Percentiles rank a stretch among this genome's conserved stretches.
Conservation (phyloP, 37 sponge, comb jelly and placozoan species). For the Dysidea cf. avara region DNA sequence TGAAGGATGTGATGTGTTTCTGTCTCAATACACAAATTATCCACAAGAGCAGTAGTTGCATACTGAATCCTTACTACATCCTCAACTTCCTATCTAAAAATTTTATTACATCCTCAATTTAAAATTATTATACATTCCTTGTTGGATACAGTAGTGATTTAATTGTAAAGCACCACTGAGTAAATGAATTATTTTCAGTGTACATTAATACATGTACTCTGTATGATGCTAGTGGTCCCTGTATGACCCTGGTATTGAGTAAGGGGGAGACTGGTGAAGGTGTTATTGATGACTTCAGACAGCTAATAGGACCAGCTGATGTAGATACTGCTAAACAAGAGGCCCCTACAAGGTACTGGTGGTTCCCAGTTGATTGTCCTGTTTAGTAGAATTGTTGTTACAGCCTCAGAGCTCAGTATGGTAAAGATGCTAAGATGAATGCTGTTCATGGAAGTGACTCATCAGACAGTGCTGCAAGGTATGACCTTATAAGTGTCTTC, state of each 20-base stretch:
- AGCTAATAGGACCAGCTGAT: constrained; percentile 86
- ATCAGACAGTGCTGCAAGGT: constrained; percentile 83
- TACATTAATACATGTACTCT: not conserved
- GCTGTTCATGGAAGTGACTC: constrained; percentile 94
- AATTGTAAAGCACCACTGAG: not conserved
- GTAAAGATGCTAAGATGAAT: constrained; percentile 80
- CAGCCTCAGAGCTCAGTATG: constrained; percentile 89
- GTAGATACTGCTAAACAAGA: constrained; percentile 84
- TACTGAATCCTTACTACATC: no score
- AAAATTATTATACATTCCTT: not conserved
- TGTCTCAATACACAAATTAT: no score
- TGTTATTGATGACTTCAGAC: constrained; percentile 69
- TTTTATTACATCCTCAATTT: no score
- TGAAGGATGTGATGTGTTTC: no score
- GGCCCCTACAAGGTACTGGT: constrained; percentile 74
- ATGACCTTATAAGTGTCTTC: not conserved
- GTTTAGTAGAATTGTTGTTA: not conserved
- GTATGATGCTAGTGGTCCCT: constrained; percentile 73
- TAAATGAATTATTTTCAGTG: not conserved
- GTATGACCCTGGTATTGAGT: constrained; percentile 76
- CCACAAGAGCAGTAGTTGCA: no score
- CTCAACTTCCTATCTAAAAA: no score
- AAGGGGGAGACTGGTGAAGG: constrained; percentile 85
- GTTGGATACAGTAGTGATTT: not conserved
- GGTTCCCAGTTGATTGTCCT: not conserved